These are phyloP conservation scores for Engystomops pustulosus DNA, from an alignment of 2,113 vertebrate genomes.

Conservation along the genomic window DNA sequence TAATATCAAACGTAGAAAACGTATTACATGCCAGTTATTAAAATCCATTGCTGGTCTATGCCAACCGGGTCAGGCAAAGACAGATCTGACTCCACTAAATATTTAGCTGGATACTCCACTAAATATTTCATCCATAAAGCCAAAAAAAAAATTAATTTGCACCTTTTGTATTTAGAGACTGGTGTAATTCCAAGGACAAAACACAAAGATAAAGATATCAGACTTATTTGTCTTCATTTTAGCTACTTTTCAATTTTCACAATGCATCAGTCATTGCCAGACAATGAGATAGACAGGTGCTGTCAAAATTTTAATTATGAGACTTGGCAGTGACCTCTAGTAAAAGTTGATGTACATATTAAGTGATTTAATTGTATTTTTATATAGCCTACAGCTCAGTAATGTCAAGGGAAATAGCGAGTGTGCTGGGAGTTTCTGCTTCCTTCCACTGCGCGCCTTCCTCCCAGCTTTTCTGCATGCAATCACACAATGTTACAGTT, in stretches of 20 bases:
- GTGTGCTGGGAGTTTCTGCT: conserved; percentile 9
- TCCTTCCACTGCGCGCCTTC: neutral
- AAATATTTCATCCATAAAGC: too few species aligned
- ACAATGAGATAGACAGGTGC: conserved; percentile 27
- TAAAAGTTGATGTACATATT: conserved; percentile 18
- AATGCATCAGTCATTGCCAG: neutral
- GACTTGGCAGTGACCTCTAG: conserved; percentile 41
- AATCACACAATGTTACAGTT: conserved; percentile 29
- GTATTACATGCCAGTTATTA: too few species aligned
- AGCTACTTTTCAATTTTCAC: neutral
- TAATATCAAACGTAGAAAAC: too few species aligned
- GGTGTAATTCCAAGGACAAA: too few species aligned
- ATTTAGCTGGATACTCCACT: too few species aligned
- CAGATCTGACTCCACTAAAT: too few species aligned
- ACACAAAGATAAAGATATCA: neutral
- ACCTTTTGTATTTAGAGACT: neutral
- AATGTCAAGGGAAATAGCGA: conserved; percentile 42
- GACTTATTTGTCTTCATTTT: neutral
- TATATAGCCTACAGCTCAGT: conserved; percentile 14
- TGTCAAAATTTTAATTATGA: conserved; percentile 33
- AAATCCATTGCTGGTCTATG: too few species aligned
- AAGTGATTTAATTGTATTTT: conserved; percentile 51
- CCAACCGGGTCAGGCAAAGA: too few species aligned
- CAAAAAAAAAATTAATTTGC: too few species aligned
- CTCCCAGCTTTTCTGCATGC: conserved; percentile 24